These are phyloP conservation scores for Rhea americana DNA, from an alignment of 2,113 vertebrate species.

Conservation along the genomic window DNA sequence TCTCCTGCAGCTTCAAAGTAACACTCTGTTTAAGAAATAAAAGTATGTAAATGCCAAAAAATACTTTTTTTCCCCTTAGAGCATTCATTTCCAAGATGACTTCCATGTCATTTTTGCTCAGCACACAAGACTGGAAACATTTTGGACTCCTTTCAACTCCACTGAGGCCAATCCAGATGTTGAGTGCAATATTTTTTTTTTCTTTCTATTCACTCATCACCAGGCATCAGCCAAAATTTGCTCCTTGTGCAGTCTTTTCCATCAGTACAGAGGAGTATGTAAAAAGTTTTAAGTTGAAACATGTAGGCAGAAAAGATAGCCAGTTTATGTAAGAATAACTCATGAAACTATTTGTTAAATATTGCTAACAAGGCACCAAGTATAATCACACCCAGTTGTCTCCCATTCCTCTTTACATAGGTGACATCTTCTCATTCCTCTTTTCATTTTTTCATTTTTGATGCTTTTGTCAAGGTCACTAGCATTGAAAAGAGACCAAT, in stretches of 20 bases:
- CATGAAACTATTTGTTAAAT: slow-evolving; percentile 41
- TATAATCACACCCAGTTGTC: slow-evolving; percentile 59
- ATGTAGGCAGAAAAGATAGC: slow-evolving; percentile 15
- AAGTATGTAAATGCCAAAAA: not conserved
- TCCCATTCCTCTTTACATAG: slow-evolving; percentile 23
- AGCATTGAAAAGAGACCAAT: not conserved
- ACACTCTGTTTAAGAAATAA: slow-evolving; percentile 41
- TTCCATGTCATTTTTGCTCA: slow-evolving; percentile 47
- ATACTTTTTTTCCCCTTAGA: not conserved
- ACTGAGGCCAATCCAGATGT: slow-evolving; percentile 58
- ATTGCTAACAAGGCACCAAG: slow-evolving; percentile 31
- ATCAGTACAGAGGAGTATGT: slow-evolving; percentile 23
- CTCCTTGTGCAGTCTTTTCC: slow-evolving; percentile 44
- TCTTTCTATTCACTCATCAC: slow-evolving; percentile 46
- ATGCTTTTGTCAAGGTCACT: slow-evolving; percentile 1
- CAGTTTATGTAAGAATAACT: slow-evolving; percentile 45
- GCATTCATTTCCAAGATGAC: slow-evolving; percentile 22
- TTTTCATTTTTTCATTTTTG: slow-evolving; percentile 33
- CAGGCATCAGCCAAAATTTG: slow-evolving; percentile 40
- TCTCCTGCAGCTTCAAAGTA: slow-evolving; percentile 27
- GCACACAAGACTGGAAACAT: slow-evolving; percentile 28
- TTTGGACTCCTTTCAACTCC: slow-evolving; percentile 30
- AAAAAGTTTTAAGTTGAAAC: slow-evolving; percentile 50
- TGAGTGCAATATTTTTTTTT: slow-evolving; percentile 52
- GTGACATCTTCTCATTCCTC: slow-evolving; percentile 45